Conservation (phyloP, 1,140 invertebrate genomes). For the Coenobita brevimanus region DNA sequence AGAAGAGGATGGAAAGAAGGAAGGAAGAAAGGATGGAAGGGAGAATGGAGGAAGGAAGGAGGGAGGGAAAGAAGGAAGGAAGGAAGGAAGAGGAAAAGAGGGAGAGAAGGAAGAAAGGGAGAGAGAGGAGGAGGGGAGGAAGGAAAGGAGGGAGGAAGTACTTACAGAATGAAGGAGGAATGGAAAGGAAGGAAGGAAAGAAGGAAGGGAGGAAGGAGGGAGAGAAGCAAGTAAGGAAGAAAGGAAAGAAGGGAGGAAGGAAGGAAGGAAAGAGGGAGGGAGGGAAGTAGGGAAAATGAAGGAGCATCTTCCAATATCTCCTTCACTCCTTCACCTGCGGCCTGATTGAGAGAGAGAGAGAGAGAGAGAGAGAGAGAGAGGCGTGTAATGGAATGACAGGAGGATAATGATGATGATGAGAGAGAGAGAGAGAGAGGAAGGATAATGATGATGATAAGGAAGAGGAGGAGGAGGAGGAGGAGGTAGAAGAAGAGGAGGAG, state of each 20-base stretch:
- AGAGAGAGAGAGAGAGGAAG: too few species aligned
- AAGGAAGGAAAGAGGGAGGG: background rate
- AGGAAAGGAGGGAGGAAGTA: background rate
- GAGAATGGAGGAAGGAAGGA: background rate
- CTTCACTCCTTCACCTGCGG: too few species aligned
- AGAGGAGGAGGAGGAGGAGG: too few species aligned
- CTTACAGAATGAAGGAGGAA: background rate
- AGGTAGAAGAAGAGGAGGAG: too few species aligned
- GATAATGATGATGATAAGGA: too few species aligned
- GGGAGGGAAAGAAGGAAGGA: background rate
- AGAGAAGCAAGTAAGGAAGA: background rate
- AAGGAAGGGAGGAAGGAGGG: background rate
- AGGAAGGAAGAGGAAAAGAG: background rate
- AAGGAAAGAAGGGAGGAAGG: background rate
- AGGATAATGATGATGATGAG: too few species aligned
- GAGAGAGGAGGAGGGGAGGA: background rate
- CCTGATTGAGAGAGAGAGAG: slow-evolving; percentile 10
- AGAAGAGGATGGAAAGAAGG: too few species aligned
- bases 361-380: background rate
- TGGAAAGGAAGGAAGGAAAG: background rate
- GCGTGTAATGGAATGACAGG: too few species aligned
- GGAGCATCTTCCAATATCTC: too few species aligned
- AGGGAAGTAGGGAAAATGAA: slow-evolving; percentile 6
- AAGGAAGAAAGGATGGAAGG: background rate
- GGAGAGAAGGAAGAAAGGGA: background rate